Percentiles rank a stretch among this genome's conserved stretches.
These are phyloP conservation scores for Elanoides forficatus DNA, from an alignment of 2,113 vertebrate species.

Conservation along the genomic window DNA sequence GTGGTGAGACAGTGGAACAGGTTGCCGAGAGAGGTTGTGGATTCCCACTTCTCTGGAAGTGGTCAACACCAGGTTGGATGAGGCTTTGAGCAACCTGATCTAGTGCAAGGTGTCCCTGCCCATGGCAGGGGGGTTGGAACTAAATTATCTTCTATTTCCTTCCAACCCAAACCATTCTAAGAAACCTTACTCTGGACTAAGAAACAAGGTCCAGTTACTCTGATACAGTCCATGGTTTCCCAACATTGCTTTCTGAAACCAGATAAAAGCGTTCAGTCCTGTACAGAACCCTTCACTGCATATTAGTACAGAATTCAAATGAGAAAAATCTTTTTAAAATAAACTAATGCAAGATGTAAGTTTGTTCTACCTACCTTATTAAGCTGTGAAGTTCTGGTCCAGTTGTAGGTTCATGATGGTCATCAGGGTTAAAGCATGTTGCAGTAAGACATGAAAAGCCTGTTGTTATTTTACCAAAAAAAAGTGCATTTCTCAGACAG, in stretches of 20 bases:
- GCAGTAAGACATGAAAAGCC: background rate
- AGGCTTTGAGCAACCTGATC: too few relatives aligned
- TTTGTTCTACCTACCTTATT: background rate
- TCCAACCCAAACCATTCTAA: background rate
- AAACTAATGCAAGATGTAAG: background rate
- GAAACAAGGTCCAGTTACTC: background rate
- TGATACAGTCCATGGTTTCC: background rate
- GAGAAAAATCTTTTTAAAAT: background rate
- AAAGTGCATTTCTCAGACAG: background rate
- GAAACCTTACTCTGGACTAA: background rate
- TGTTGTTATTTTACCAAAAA: background rate
- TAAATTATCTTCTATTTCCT: too few relatives aligned
- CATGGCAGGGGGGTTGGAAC: too few relatives aligned
- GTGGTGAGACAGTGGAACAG: too few relatives aligned
- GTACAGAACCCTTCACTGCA: background rate
- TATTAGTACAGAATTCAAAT: background rate
- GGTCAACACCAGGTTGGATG: too few relatives aligned
- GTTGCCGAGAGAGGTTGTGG: too few relatives aligned
- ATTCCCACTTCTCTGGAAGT: too few relatives aligned
- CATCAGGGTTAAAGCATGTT: background rate
- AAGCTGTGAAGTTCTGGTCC: background rate
- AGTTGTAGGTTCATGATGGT: background rate
- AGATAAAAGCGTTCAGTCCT: background rate
- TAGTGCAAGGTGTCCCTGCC: too few relatives aligned
- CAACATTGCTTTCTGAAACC: background rate